Evolutionary conservation across 1,140 invertebrate species (phyloP).

Genomic region (Mesaphorura yosii): DNA sequence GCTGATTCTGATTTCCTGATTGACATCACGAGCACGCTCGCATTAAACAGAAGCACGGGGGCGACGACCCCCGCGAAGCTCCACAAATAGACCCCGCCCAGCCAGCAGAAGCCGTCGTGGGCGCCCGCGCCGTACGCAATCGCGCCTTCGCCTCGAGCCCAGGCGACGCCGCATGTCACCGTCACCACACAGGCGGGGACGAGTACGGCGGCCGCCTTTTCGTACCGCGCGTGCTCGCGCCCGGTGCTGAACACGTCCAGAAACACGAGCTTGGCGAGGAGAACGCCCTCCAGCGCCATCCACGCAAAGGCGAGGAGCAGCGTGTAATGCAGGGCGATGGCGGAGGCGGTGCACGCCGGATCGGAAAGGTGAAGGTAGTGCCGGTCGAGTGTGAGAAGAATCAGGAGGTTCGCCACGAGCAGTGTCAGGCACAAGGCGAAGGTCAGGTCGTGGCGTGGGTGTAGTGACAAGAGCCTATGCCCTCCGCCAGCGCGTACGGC

Average conservation of each 20-base stretch:
- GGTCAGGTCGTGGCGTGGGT: slow-evolving; percentile 43
- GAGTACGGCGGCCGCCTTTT: slow-evolving; percentile 41
- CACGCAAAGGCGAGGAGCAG: slow-evolving; percentile 49
- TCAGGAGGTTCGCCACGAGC: slow-evolving; percentile 45
- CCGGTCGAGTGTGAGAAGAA: slow-evolving; percentile 45
- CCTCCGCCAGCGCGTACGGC: no score
- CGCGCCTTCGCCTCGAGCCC: slow-evolving; percentile 12
- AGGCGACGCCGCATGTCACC: slow-evolving; percentile 33
- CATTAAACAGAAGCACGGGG: background rate
- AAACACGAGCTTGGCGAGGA: slow-evolving; percentile 43
- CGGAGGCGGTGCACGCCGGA: slow-evolving; percentile 42
- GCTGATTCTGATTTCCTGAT: no score
- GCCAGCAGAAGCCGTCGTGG: background rate
- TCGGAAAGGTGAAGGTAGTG: slow-evolving; percentile 36
- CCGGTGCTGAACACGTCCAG: slow-evolving; percentile 31
- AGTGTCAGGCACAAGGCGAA: slow-evolving; percentile 46
- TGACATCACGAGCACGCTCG: no score
- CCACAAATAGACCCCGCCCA: slow-evolving; percentile 3
- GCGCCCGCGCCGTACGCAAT: slow-evolving; percentile 30
- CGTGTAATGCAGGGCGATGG: slow-evolving; percentile 46
- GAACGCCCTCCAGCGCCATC: slow-evolving; percentile 44
- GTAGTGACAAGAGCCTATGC: slow-evolving; percentile 32
- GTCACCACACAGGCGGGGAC: slow-evolving; percentile 37
- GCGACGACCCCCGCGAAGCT: background rate
- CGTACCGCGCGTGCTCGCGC: slow-evolving; percentile 13